phyloP scores from a whole-genome alignment of 2,888 invertebrate species.

The Seira sanloemensis region DNA sequence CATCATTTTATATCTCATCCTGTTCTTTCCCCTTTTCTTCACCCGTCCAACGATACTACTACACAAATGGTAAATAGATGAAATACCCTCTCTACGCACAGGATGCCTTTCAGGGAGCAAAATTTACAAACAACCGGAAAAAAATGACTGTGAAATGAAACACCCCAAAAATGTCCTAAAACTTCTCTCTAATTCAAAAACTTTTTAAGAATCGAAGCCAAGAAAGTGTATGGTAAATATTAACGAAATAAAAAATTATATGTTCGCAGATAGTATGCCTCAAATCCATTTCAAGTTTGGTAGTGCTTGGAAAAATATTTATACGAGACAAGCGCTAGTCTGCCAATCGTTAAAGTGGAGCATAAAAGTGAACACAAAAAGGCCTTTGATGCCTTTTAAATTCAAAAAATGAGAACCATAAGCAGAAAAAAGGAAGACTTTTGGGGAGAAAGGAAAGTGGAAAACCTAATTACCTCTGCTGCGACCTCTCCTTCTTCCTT shows the following conservation, averaged over 20 bases:
- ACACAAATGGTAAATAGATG: too few species aligned
- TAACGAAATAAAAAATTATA: neutral
- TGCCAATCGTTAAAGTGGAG: constrained; percentile 2
- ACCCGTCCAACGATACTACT: too few species aligned
- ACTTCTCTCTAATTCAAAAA: neutral
- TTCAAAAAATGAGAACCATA: constrained; percentile 3
- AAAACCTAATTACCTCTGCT: constrained; percentile 58
- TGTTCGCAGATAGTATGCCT: too few species aligned
- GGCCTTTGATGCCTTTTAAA: constrained; percentile 5
- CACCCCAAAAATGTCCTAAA: neutral
- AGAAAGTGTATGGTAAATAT: too few species aligned
- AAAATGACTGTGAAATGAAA: neutral
- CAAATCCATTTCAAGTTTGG: too few species aligned
- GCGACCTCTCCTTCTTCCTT: constrained; percentile 89
- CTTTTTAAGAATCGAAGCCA: neutral
- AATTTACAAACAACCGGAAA: neutral
- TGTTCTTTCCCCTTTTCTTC: neutral
- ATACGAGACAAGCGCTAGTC: neutral
- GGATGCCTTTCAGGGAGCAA: too few species aligned
- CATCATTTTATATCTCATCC: constrained; percentile 16
- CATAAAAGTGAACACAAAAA: neutral
- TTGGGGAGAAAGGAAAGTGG: neutral
- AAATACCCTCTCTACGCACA: too few species aligned
- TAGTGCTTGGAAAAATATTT: too few species aligned
- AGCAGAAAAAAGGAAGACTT: neutral